Base-by-base conservation (phyloP, 1,140 invertebrate species). In the Pemphigus obesinymphae region DNA sequence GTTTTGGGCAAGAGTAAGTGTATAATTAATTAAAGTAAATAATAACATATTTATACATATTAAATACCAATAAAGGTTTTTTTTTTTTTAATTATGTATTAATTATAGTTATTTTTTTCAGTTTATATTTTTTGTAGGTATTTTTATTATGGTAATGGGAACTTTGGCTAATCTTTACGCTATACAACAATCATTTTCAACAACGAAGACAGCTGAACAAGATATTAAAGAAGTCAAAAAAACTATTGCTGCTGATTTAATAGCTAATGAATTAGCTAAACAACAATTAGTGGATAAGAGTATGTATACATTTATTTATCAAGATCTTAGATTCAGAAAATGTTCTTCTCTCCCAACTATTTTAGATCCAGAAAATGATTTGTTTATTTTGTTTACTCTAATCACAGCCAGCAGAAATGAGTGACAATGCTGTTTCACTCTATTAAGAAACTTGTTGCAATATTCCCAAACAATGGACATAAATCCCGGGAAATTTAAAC, bases 81-180 rank as follows among this genome's bases (percentile, higher is more conserved):
- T 45, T 11, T 45, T 45, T 45, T 45, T 45, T 23, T 48, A 26
- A 82, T n/a, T 45, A 23, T 48, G 3, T 31, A 31, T 70, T 61
- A 20, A 68, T 40, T 75, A 75, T 75, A 1, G 8, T 75, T 50
- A 13, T 76, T 29, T 55, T 81, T 89, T 89, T 82, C 86, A 94
- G 92, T 86, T 92, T 72, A 90, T 95, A 50, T 87, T 96, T 76
- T 87, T 93, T 34, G 87, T 94, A 85, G 95, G 95, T 1, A 88
- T 96, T 13, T 89, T 92, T 45, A 92, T 96, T 50, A 92, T 97
- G 90, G 89, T 96, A 10, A 88, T 96, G 26, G 94, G 95, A 83
- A 96, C 95, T 0, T 96, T 94, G 85, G 93, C 94, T 6, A 96
- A 95, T 87, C 87, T 97, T 48, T 91, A 91, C 86, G 92, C 93